A percentile compares a stretch with the other conserved stretches of the same genome.
These are phyloP conservation scores for Stictonetta naevosa DNA, from an alignment of 2,113 vertebrate genomes.

Conservation along the genomic window DNA sequence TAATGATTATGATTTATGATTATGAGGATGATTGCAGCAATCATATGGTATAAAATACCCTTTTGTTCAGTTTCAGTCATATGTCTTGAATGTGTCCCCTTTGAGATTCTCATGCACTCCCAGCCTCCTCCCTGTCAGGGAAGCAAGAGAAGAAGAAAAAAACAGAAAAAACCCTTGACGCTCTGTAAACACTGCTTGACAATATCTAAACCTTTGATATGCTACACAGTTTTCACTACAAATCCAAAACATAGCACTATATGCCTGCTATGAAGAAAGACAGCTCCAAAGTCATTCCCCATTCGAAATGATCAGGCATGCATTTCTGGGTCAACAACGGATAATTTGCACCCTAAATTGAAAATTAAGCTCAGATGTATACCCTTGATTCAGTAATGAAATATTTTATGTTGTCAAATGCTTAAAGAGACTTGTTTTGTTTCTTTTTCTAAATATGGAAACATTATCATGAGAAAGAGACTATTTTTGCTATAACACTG, in stretches of 20 bases:
- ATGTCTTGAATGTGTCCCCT: not conserved
- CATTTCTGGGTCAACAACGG: not conserved
- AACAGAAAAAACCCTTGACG: not conserved
- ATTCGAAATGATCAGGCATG: not conserved
- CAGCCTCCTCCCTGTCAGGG: not conserved
- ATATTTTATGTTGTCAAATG: not conserved
- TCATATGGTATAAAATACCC: not conserved
- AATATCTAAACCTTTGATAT: not conserved
- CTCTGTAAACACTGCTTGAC: not conserved
- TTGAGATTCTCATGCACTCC: rapidly evolving
- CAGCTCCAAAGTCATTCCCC: not conserved
- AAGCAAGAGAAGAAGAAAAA: not conserved
- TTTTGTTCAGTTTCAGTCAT: not conserved
- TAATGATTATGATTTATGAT: too few relatives aligned
- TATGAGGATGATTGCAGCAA: too few relatives aligned
- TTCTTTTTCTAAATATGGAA: not conserved
- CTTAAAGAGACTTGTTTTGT: not conserved
- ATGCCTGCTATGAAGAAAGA: not conserved
- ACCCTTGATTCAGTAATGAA: not conserved
- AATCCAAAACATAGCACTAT: not conserved
- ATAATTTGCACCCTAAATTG: not conserved
- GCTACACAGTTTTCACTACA: not conserved
- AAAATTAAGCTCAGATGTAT: not conserved
- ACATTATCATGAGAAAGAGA: not conserved
- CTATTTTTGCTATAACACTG: not conserved